Evolutionary conservation across 2,113 vertebrate genomes (phyloP), one percentile per base, ranked within the genome.

Genomic region (Bagarius yarrelli): DNA sequence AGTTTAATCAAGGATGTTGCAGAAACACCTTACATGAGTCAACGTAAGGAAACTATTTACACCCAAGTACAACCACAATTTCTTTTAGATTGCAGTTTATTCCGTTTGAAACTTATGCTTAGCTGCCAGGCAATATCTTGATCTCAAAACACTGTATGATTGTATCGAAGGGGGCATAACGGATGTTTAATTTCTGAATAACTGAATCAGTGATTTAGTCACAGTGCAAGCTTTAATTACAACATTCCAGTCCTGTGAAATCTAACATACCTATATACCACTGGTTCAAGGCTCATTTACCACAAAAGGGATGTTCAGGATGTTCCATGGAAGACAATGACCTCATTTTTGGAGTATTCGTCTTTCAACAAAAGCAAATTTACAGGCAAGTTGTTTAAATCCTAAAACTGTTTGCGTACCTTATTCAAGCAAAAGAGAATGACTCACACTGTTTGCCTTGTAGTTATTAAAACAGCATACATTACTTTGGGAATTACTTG

Each of bases 201-300:
- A 76, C 69, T 75, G 78, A 80, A 83, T 71, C 81, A 83, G 89
- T 85, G 66, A 74, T 83, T 34, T 81, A n/a, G 76, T 84, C 87
- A 87, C 85, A 87, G 85, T 83, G 83, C 55, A 34, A 40, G 56
- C 85, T 75, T 86, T 92, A 91, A 90, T 90, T 89, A 87, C 84
- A 90, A 86, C 89, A 92, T 92, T 91, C 91, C 92, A 25, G 89
- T 91, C 86, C 89, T 83, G 79, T 91, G 89, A 90, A 85, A 89
- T 88, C 90, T 89, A 92, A 91, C 89, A 0, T 83, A 79, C 88
- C 88, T 87, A 86, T 89, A 89, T 90, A 87, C 88, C 90, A 89
- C 87, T 83, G 36, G 82, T 83, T 85, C 53, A 84, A 76, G 89
- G 86, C 88, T 89, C 88, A 60, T 86, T 83, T 81, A 79, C 83